Evolutionary conservation across 2,113 vertebrate species (phyloP).

Genomic region (Ia io): DNA sequence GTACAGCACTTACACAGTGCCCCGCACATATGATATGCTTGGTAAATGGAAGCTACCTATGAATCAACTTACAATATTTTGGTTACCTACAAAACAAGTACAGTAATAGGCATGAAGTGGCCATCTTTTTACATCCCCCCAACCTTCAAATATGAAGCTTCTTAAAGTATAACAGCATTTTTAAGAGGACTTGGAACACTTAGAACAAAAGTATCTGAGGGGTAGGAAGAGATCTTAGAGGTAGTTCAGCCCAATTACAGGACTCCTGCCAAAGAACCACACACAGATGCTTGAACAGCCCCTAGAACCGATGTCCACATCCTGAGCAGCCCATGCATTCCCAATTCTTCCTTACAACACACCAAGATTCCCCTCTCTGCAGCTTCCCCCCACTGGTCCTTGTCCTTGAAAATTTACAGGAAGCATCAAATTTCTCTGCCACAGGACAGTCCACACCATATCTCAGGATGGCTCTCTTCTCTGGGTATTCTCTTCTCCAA

Average conservation of each 20-base stretch:
- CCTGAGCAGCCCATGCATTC: neutral
- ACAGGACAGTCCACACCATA: neutral
- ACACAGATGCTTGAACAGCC: neutral
- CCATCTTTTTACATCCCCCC: neutral
- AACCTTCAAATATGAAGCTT: neutral
- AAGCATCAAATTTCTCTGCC: neutral
- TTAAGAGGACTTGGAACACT: neutral
- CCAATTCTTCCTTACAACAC: neutral
- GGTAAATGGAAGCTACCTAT: neutral
- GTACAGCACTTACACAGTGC: neutral
- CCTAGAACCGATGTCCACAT: neutral
- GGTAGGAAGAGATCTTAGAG: neutral
- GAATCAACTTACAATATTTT: neutral
- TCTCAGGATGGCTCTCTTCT: neutral
- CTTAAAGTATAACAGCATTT: neutral
- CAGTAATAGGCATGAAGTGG: neutral
- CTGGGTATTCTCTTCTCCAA: neutral
- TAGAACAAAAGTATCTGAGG: neutral
- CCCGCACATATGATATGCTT: neutral
- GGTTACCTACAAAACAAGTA: neutral
- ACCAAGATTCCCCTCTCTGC: neutral
- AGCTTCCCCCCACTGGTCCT: neutral
- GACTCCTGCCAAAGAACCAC: neutral
- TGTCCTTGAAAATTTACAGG: neutral
- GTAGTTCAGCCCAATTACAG: neutral